phyloP scores from a whole-genome alignment of 2,888 invertebrate genomes.

The Plebejus melissa region DNA sequence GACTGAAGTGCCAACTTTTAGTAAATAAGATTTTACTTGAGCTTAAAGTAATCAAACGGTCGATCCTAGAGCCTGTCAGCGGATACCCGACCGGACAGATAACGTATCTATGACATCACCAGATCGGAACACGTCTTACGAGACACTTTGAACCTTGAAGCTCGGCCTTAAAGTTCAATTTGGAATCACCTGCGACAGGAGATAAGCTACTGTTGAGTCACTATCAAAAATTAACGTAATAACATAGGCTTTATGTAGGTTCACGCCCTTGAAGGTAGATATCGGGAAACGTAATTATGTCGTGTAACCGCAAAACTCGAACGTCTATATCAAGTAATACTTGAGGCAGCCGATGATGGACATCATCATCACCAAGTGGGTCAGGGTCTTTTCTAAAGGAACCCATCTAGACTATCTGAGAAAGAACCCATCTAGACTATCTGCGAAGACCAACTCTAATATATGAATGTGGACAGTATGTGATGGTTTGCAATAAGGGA shows the following conservation, averaged over 20 bases:
- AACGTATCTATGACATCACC: conserved; percentile 12
- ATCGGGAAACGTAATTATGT: conserved; percentile 2
- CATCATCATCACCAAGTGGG: not conserved
- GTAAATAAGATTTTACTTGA: not conserved
- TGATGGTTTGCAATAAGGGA: not conserved
- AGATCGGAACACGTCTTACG: not conserved
- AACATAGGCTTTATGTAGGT: conserved; percentile 18
- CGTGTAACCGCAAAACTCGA: not conserved
- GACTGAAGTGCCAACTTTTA: not conserved
- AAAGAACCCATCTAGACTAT: too few species aligned
- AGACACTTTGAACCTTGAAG: not conserved
- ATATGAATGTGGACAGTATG: not conserved
- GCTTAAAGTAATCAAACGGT: not conserved
- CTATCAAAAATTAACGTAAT: conserved; percentile 16
- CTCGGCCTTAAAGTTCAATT: not conserved
- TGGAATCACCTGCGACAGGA: not conserved
- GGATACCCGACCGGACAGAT: conserved; percentile 12
- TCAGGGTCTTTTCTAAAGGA: not conserved
- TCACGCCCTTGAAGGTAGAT: conserved; percentile 15
- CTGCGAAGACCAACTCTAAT: not conserved
- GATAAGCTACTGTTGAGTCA: conserved; percentile 16
- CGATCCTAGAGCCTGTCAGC: not conserved
- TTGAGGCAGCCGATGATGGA: not conserved
- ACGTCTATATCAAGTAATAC: not conserved
- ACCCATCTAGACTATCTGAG: too few species aligned